Evolutionary conservation across 2,888 invertebrate genomes (phyloP), one percentile per base, ranked within the genome.

Genomic region (Proisotoma minuta): DNA sequence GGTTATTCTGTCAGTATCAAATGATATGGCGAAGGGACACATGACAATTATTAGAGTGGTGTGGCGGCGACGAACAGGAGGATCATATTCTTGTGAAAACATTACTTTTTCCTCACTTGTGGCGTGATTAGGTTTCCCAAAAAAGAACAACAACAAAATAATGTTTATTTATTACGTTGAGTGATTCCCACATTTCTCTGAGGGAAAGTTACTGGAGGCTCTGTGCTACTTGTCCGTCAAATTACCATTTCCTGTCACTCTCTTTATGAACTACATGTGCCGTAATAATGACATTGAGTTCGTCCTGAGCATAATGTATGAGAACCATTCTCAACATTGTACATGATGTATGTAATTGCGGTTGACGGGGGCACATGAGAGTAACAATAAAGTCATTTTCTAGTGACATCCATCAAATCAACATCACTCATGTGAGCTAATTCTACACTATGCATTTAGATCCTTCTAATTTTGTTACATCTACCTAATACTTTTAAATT

Each of bases 21-120:
- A n/a, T n/a, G n/a, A n/a, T n/a, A n/a, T n/a, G n/a, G n/a, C n/a
- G n/a, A n/a, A n/a, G n/a, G n/a, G n/a, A n/a, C n/a, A n/a, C n/a
- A n/a, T n/a, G n/a, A n/a, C n/a, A n/a, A n/a, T n/a, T n/a, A n/a
- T n/a, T n/a, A n/a, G n/a, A n/a, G n/a, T n/a, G n/a, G n/a, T n/a
- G n/a, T n/a, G n/a, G n/a, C n/a, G n/a, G n/a, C n/a, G n/a, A n/a
- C n/a, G n/a, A 27, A 47, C 3, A 43, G 18, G 22, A 20, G 27
- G 18, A 40, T 60, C 27, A 29, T 39, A 62, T 60, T 60, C 48
- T 60, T 65, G 65, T 62, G 70, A 63, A 67, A 65, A 69, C 63
- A 63, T 63, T 60, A 59, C 65, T 65, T 68, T 71, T 70, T 69
- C 66, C 68, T 60, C 70, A 70, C 70, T 69, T 69, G 62, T 48